Base-by-base conservation (phyloP, 2,113 vertebrate species). In the Pteronura brasiliensis region DNA sequence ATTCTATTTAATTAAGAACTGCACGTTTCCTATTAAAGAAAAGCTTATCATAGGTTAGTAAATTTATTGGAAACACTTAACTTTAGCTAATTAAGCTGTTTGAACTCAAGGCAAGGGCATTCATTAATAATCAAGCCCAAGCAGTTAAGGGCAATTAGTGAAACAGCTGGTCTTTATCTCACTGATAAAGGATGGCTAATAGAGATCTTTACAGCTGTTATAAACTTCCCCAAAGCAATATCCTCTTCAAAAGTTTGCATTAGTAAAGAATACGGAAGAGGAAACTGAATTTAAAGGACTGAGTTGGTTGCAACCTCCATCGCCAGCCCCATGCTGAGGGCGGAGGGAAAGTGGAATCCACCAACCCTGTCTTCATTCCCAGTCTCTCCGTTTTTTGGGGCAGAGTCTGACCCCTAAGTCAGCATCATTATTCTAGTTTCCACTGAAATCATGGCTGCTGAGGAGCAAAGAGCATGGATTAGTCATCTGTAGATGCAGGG, bases 141-240 rank as follows among this genome's bases (percentile, higher is more conserved):
- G 96, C 92, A 97, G 97, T 98, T 97, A 97, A 98, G 95, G 97
- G 97, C 96, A 98, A 98, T 98, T 98, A 98, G 97, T 83, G 96
- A 95, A 98, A 98, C 98, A 98, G 97, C 97, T 98, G 98, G 96
- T 97, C 93, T 98, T 97, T 96, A 98, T 98, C 97, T 97, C 92
- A 31, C 88, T 57, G 97, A 98, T 98, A 97, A 98, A 98, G 95
- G 96, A 94, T 90, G 92, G 98, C 92, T 97, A 95, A 95, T 93
- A 94, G 96, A 97, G 97, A 98, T 98, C 93, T 97, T 97, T 96
- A 97, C 96, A 98, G 97, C 97, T 98, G 96, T 97, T 98, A 96
- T 88, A 97, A 96, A 97, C 95, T 95, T 93, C 88, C 97, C 94
- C 84, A 93, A 92, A 97, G 96, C 92, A 59, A 65, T 44, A 92